Conservation (phyloP, 2,113 vertebrate genomes). For the Geococcyx californianus region DNA sequence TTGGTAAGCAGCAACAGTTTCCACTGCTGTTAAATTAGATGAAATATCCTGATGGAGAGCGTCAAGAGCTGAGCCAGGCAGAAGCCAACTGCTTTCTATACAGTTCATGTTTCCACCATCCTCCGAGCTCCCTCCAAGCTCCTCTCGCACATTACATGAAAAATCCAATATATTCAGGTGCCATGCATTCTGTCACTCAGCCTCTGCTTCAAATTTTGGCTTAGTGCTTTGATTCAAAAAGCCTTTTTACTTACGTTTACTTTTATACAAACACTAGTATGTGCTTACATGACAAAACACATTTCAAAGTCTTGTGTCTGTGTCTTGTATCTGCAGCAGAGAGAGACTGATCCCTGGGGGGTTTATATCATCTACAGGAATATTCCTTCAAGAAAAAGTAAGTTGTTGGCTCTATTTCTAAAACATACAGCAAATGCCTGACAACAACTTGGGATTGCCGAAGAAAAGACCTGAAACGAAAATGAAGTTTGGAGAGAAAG, state of each 20-base stretch:
- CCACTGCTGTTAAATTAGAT: not conserved
- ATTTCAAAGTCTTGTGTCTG: not conserved
- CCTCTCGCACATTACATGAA: not conserved
- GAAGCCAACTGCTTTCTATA: not conserved
- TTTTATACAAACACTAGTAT: not conserved
- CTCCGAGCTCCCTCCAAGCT: not conserved
- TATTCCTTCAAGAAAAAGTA: not conserved
- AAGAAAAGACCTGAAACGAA: not conserved
- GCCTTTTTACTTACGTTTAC: not conserved
- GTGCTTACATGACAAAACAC: not conserved
- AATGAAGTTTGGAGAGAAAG: not conserved
- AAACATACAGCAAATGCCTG: not conserved
- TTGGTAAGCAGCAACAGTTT: not conserved
- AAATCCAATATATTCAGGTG: accelerated
- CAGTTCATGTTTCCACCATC: not conserved
- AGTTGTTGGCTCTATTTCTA: not conserved
- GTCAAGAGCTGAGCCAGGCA: not conserved
- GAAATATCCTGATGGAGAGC: not conserved
- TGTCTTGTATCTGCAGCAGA: not conserved
- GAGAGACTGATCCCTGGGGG: not conserved
- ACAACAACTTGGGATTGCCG: not conserved
- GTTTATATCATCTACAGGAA: not conserved
- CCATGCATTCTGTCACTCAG: not conserved
- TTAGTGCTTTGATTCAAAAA: not conserved
- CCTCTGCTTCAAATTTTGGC: not conserved